These are phyloP conservation scores for Contarinia nasturtii DNA, from an alignment of 1,140 invertebrate species.

Conservation along the genomic window DNA sequence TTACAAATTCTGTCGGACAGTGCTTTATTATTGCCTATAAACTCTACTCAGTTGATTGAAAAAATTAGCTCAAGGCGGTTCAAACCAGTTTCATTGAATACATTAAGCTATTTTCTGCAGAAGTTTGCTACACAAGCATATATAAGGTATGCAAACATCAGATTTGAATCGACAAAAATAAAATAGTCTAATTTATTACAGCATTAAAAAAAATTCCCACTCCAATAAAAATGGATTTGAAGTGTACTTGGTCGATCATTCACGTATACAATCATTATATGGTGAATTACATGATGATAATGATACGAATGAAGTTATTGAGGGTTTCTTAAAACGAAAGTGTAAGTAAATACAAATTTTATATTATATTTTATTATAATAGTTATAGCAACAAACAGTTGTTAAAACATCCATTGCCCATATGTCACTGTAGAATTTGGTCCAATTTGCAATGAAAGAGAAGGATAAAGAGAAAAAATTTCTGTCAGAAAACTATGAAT, in stretches of 20 bases:
- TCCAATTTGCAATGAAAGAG: too few relatives aligned
- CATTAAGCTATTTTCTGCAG: conserved; percentile 58
- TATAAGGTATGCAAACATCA: conserved; percentile 21
- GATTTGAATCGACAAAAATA: conserved; percentile 1
- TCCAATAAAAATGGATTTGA: conserved; percentile 35
- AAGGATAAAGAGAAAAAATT: too few relatives aligned
- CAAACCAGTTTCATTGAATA: conserved; percentile 34
- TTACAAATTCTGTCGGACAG: conserved; percentile 58
- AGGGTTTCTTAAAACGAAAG: conserved; percentile 27
- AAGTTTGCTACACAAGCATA: conserved; percentile 78
- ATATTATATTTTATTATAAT: too few relatives aligned
- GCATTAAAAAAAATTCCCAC: conserved; percentile 38
- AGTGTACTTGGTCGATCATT: conserved; percentile 47
- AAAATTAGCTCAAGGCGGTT: conserved; percentile 36
- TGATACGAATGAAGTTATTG: conserved; percentile 15
- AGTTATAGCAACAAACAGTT: too few relatives aligned
- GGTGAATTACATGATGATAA: conserved; percentile 27
- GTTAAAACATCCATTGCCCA: too few relatives aligned
- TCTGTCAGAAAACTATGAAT: too few relatives aligned
- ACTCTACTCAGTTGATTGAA: conserved; percentile 43
- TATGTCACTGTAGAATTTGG: too few relatives aligned
- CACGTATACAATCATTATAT: conserved; percentile 45
- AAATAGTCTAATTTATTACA: conserved; percentile 10
- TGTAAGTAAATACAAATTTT: conserved; percentile 8
- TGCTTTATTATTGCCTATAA: conserved; percentile 55